Conservation (phyloP, 2,113 vertebrate genomes). For the Delphinus delphis region DNA sequence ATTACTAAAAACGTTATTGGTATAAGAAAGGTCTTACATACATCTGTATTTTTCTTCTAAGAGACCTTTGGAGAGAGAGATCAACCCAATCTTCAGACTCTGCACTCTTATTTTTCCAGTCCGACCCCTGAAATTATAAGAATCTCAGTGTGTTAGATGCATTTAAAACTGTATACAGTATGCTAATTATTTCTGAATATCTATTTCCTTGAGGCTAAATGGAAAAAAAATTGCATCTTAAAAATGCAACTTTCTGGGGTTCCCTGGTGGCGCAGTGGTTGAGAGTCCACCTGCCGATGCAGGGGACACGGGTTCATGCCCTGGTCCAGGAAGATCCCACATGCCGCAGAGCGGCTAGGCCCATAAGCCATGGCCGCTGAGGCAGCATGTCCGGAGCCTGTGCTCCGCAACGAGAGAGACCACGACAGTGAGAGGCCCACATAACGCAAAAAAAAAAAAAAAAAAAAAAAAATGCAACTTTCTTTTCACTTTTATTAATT, state of each 20-base stretch:
- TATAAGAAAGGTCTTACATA: conserved; percentile 82
- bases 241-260: conserved; percentile 29
- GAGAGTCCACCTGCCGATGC: too few species aligned
- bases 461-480: conserved; percentile 19
- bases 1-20: background rate
- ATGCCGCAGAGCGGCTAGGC: too few species aligned
- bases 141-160: conserved; percentile 38
- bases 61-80: conserved; percentile 96
- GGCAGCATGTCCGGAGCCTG: too few species aligned
- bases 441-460: too few species aligned
- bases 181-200: conserved; percentile 27
- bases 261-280: too few species aligned
- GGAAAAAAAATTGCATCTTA: conserved; percentile 31
- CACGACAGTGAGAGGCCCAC: too few species aligned
- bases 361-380: too few species aligned
- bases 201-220: conserved; percentile 51
- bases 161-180: conserved; percentile 49
- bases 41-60: conserved; percentile 98
- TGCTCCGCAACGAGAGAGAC: too few species aligned
- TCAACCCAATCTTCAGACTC: conserved; percentile 96
- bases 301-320: too few species aligned
- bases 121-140: conserved; percentile 89
- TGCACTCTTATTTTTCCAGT: conserved; percentile 96
- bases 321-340: too few species aligned
- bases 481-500: conserved; percentile 55